A percentile compares a stretch with the other conserved stretches of the same genome.
Conservation (phyloP, 2,113 vertebrate genomes). For the Catharus minimus region DNA sequence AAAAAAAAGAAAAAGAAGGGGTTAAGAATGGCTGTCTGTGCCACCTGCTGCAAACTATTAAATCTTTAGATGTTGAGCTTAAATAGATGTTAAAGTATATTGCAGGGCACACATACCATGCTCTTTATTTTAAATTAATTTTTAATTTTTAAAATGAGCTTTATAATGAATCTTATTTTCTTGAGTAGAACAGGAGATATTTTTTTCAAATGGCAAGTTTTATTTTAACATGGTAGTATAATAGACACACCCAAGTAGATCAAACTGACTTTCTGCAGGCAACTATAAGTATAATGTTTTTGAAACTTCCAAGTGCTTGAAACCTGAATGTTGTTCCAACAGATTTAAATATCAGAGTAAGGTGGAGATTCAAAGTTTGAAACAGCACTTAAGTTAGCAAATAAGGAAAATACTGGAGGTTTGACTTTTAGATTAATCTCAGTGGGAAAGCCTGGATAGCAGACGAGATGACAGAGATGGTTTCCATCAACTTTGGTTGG, state of each 20-base stretch:
- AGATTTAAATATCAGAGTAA: not conserved
- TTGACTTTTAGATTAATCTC: not conserved
- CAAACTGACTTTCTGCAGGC: not conserved
- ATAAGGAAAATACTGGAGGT: not conserved
- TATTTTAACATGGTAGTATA: not conserved
- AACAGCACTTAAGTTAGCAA: not conserved
- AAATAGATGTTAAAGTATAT: not conserved
- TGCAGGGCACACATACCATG: not conserved
- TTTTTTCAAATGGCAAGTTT: not conserved
- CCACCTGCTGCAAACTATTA: not conserved
- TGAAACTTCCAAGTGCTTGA: not conserved
- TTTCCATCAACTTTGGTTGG: not conserved
- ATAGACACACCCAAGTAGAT: not conserved
- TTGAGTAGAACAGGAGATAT: not conserved
- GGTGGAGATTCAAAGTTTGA: not conserved
- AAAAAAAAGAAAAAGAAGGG: not conserved
- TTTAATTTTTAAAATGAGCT: not conserved
- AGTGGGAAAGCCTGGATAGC: not conserved
- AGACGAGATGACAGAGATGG: not conserved
- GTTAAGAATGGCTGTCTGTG: not conserved
- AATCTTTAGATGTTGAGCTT: not conserved
- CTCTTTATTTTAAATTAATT: not conserved
- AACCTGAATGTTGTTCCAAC: not conserved
- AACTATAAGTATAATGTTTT: not conserved
- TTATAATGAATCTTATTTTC: not conserved